These are phyloP conservation scores for Meriones unguiculatus DNA, from an alignment of 2,113 vertebrate species.

Conservation along the genomic window DNA sequence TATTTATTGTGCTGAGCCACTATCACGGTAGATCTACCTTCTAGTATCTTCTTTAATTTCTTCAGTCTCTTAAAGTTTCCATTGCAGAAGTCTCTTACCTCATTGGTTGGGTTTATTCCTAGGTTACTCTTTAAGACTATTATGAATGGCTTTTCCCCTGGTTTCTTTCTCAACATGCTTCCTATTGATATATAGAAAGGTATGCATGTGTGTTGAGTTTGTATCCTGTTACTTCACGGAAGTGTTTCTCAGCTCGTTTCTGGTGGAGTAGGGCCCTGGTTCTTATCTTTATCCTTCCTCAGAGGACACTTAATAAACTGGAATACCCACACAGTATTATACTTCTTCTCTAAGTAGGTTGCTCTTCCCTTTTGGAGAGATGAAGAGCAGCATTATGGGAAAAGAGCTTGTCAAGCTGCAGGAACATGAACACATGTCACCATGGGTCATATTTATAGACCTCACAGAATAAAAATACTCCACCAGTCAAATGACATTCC, in stretches of 20 bases:
- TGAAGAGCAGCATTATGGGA: neutral
- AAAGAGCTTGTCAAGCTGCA: neutral
- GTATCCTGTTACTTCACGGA: neutral
- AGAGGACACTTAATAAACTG: neutral
- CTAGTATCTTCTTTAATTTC: neutral
- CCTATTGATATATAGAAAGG: neutral
- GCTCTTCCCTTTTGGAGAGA: neutral
- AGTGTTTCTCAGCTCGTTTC: neutral
- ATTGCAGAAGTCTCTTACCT: neutral
- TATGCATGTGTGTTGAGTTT: neutral
- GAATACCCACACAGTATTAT: neutral
- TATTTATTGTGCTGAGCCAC: neutral
- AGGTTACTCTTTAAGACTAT: neutral
- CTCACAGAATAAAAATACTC: neutral
- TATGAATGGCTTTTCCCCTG: neutral
- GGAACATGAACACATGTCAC: neutral
- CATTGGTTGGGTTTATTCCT: neutral
- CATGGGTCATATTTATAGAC: neutral
- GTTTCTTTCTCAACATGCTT: neutral
- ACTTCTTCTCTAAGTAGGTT: neutral
- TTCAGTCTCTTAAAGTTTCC: neutral
- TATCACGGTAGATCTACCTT: neutral
- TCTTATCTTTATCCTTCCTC: neutral
- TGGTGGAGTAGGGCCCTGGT: neutral
- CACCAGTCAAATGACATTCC: neutral